Evolutionary conservation across 2,888 invertebrate species (phyloP).

Genomic region (Tryphoninae sp.): DNA sequence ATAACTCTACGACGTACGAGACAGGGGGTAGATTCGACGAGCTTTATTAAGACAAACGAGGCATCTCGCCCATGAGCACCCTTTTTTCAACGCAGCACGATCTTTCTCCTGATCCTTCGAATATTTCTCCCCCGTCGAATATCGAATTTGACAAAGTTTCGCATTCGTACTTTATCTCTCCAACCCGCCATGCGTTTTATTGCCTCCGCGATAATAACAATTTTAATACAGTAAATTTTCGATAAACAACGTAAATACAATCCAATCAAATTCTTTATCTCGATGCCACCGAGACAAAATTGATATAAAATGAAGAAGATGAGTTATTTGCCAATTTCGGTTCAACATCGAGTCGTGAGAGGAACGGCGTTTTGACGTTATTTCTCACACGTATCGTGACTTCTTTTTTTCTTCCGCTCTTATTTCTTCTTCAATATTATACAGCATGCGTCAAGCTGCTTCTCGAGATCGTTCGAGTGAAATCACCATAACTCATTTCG

Average conservation of each 20-base stretch:
- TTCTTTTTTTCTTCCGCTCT: neutral
- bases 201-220: too few species aligned
- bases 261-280: too few species aligned
- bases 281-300: neutral
- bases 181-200: neutral
- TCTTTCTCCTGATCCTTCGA: neutral
- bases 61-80: constrained; percentile 9
- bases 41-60: constrained; percentile 64
- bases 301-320: neutral
- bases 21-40: constrained; percentile 38
- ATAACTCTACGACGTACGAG: constrained; percentile 45
- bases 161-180: neutral
- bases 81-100: neutral
- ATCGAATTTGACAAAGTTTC: constrained; percentile 2
- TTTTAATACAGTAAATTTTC: too few species aligned
- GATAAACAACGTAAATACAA: too few species aligned
- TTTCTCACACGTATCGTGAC: neutral
- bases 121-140: constrained; percentile 1
- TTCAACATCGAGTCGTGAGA: neutral
- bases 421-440: constrained; percentile 26
- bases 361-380: neutral
- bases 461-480: constrained; percentile 10
- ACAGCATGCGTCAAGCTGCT: neutral
- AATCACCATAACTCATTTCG: constrained; percentile 38
- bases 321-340: neutral